Evolutionary conservation across 2,797 vertebrate genomes (phyloP).

Genomic region (Falco peregrinus): DNA sequence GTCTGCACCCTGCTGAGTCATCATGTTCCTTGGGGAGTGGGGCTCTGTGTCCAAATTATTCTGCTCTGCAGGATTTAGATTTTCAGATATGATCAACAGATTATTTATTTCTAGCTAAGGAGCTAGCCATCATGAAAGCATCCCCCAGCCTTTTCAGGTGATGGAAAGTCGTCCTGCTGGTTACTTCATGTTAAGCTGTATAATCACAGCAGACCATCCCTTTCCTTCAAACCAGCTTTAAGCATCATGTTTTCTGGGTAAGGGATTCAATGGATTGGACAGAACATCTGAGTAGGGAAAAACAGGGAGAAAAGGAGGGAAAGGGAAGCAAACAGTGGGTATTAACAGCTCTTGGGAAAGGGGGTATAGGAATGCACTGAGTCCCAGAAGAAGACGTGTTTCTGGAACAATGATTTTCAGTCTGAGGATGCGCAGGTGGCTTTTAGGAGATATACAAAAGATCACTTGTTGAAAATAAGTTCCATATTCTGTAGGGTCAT

Average conservation of each 20-base stretch:
- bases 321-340: not conserved
- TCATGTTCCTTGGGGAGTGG: not conserved
- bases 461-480: not conserved
- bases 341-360: not conserved
- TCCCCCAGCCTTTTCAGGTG: not conserved
- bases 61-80: not conserved
- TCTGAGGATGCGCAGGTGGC: not conserved
- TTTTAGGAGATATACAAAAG: not conserved
- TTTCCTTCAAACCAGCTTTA: not conserved
- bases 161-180: not conserved
- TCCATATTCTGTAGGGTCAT: not conserved
- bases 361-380: not conserved
- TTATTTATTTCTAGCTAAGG: not conserved
- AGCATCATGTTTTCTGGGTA: not conserved
- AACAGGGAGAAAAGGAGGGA: not conserved
- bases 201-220: not conserved
- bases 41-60: not conserved
- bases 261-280: not conserved
- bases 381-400: not conserved
- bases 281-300: not conserved
- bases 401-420: not conserved
- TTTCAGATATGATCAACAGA: not conserved
- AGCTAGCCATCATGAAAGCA: not conserved
- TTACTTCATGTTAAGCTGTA: not conserved
- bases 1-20: not conserved